phyloP scores from a whole-genome alignment of 2,888 invertebrate species.

The Parelbella ahira region DNA sequence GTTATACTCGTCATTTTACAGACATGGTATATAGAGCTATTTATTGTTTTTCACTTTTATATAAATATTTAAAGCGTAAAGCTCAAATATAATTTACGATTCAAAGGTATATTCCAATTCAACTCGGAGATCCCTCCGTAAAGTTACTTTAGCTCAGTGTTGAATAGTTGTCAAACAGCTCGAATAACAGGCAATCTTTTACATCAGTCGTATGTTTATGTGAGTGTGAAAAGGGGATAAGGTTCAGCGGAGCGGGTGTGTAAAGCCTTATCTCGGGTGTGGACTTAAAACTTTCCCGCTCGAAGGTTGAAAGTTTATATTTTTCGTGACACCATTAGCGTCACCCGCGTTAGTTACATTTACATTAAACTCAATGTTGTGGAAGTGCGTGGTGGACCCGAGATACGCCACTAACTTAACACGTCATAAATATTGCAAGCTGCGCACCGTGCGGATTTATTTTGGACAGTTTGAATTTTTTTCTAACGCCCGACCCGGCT shows the following conservation, averaged over 20 bases:
- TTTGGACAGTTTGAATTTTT: constrained; percentile 47
- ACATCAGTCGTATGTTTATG: constrained; percentile 1
- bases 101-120: too few species aligned
- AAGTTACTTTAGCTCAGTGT: background rate
- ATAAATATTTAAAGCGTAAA: too few species aligned
- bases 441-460: constrained; percentile 45
- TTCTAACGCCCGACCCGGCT: constrained; percentile 26
- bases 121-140: too few species aligned
- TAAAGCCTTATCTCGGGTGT: constrained; percentile 11
- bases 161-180: background rate
- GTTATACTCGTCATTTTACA: too few species aligned
- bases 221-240: constrained; percentile 1
- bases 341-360: constrained; percentile 49
- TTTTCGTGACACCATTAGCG: constrained; percentile 47
- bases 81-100: too few species aligned
- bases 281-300: constrained; percentile 18
- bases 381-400: constrained; percentile 65
- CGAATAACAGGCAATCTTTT: background rate
- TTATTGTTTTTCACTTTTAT: too few species aligned
- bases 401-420: constrained; percentile 58
- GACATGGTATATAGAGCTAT: too few species aligned
- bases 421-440: constrained; percentile 62
- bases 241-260: constrained; percentile 2
- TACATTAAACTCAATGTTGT: constrained; percentile 56
- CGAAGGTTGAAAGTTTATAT: constrained; percentile 32